Evolutionary conservation across 1,140 invertebrate species (phyloP), one percentile per base, ranked within the genome.

Genomic region (Drosophila kohkoa): DNA sequence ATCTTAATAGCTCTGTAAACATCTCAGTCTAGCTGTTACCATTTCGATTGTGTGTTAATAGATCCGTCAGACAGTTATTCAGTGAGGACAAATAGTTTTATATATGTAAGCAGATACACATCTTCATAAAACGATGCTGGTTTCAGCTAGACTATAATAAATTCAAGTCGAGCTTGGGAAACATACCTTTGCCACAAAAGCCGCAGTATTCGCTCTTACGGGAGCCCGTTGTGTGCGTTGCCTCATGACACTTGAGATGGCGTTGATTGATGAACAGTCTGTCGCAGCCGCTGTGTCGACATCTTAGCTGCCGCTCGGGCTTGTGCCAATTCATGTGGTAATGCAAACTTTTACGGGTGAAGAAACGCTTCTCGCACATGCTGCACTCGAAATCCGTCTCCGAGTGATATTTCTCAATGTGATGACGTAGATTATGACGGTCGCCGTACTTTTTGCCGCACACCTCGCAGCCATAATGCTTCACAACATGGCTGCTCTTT

Each of bases 291-390:
- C 32, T 79, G 20, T 87, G 83, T 0, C 80, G 58, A 16, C 90
- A 92, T 25, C 90, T 82, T 4, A 92, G 60, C 52, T 92, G 83
- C 1, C 77, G 81, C 10, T 89, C 80, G 25, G 90, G 90, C 58
- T 89, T 90, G 57, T 92, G 90, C 90, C 90, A 92, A 46, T 91
- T 91, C 81, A 90, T 92, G 51, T 92, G 90, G 51, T 92, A 92
- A 6, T 87, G 91, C 1, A 92, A 60, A 32, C 90, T 92, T 51
- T 92, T 92, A 6, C 87, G 87, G 3, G 90, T 90, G 16, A 85
- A 86, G 59, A 92, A 92, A 5, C 87, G 82, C 45, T 92, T 92
- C 16, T 81, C 90, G 28, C 90, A 92, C 38, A 89, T 54, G 1
- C 48, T 74, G 71, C 90, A 92, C 46, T 88, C 90, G 11, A 92